A percentile compares a stretch with the other conserved stretches of the same genome.
Evolutionary conservation across 1,140 invertebrate species (phyloP).

Genomic region (Chironomus striatipennis): DNA sequence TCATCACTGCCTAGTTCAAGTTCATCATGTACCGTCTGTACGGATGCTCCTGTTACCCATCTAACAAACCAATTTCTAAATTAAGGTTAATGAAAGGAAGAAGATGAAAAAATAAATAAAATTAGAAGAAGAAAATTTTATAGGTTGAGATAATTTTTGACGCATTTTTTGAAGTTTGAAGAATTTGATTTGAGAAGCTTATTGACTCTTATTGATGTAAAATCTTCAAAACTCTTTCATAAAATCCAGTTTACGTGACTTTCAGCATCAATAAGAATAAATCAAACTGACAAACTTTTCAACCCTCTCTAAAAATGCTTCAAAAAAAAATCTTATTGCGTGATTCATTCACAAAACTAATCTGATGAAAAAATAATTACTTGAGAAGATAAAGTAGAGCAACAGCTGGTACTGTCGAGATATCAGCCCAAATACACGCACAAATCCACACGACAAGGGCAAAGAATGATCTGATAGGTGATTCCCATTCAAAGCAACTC

Average conservation of each 20-base stretch:
- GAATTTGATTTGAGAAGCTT: no score
- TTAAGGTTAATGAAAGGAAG: background rate
- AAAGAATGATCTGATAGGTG: slow-evolving; percentile 72
- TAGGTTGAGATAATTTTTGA: no score
- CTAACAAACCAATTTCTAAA: slow-evolving; percentile 48
- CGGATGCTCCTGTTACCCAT: slow-evolving; percentile 44
- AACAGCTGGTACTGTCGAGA: slow-evolving; percentile 76
- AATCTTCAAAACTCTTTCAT: no score
- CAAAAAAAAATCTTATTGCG: background rate
- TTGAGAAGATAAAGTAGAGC: slow-evolving; percentile 69
- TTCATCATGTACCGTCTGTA: slow-evolving; percentile 65
- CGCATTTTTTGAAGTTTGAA: no score
- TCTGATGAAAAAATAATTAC: slow-evolving; percentile 37
- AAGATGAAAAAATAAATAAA: no score
- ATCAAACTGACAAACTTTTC: no score
- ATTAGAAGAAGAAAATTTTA: no score
- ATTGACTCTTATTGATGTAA: no score
- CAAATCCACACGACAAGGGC: slow-evolving; percentile 76
- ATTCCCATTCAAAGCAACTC: slow-evolving; percentile 97
- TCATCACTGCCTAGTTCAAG: slow-evolving; percentile 55
- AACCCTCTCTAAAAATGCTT: background rate
- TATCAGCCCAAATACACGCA: slow-evolving; percentile 41
- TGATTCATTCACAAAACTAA: background rate
- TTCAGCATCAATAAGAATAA: no score
- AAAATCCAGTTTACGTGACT: no score